Percentiles rank a stretch among this genome's conserved stretches.
Evolutionary conservation across 2,113 vertebrate genomes (phyloP).

Genomic region (Nicator chloris): DNA sequence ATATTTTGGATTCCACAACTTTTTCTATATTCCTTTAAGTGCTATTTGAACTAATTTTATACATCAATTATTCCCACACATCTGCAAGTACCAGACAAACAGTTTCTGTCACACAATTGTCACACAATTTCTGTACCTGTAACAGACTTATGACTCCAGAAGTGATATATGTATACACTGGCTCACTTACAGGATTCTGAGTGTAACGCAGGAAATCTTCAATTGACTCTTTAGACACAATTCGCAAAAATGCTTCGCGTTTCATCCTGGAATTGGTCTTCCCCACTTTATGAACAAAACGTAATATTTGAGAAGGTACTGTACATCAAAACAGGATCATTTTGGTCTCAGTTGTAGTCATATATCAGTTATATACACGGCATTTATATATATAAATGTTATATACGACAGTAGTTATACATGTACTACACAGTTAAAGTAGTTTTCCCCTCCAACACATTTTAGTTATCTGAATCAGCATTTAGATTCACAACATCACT

Average conservation of each 20-base stretch:
- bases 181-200: conserved; percentile 81
- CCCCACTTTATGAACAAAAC: not conserved
- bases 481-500: not conserved
- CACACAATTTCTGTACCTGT: not conserved
- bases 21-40: not conserved
- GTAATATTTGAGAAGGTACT: not conserved
- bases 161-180: fast-evolving
- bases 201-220: conserved; percentile 83
- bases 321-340: not conserved
- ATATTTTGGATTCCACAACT: not conserved
- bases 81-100: not conserved
- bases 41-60: not conserved
- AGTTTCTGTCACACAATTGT: not conserved
- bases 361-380: fast-evolving
- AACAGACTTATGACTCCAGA: not conserved
- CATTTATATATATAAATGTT: too few relatives aligned
- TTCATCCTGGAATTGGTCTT: conserved; percentile 72
- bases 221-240: conserved; percentile 73
- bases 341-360: not conserved
- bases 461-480: not conserved
- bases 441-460: not conserved
- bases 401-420: not conserved
- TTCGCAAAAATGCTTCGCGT: conserved; percentile 78
- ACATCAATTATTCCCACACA: not conserved
- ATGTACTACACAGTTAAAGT: not conserved